Conservation (phyloP, 1,140 invertebrate species). For the Brachionus koreanus region DNA sequence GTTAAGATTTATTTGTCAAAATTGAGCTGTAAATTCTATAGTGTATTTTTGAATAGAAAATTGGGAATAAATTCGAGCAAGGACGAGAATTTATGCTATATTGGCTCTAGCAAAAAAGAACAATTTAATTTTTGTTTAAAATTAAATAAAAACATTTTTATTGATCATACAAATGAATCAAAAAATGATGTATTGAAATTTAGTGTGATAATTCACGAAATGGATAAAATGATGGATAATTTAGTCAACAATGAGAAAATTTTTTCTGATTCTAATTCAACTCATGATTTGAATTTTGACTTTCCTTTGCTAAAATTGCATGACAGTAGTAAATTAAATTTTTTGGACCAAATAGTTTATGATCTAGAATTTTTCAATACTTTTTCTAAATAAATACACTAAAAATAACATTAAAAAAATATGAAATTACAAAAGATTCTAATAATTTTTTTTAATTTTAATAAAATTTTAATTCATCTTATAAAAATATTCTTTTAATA, state of each 20-base stretch:
- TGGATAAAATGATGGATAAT: neutral
- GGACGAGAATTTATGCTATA: neutral
- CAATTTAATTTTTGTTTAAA: neutral
- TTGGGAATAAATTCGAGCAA: neutral
- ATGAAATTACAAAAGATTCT: too few relatives aligned
- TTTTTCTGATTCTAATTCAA: neutral
- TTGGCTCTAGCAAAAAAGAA: slow-evolving; percentile 4
- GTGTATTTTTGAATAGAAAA: neutral
- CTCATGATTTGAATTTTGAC: neutral
- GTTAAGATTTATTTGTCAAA: neutral
- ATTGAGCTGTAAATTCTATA: neutral
- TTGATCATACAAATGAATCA: neutral
- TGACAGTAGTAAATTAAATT: neutral
- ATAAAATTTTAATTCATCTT: neutral
- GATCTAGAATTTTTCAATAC: slow-evolving; percentile 11
- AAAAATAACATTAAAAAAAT: too few relatives aligned
- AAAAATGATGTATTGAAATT: neutral
- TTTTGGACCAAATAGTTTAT: neutral
- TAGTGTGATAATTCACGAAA: neutral
- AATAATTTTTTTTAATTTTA: neutral
- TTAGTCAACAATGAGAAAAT: neutral
- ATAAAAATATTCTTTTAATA: too few relatives aligned
- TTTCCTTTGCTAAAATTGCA: neutral
- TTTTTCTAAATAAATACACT: neutral
- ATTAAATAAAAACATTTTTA: neutral